Evolutionary conservation across 2,797 vertebrate species (phyloP), one percentile per base, ranked within the genome.

Genomic region (Malacoctenus gilli): DNA sequence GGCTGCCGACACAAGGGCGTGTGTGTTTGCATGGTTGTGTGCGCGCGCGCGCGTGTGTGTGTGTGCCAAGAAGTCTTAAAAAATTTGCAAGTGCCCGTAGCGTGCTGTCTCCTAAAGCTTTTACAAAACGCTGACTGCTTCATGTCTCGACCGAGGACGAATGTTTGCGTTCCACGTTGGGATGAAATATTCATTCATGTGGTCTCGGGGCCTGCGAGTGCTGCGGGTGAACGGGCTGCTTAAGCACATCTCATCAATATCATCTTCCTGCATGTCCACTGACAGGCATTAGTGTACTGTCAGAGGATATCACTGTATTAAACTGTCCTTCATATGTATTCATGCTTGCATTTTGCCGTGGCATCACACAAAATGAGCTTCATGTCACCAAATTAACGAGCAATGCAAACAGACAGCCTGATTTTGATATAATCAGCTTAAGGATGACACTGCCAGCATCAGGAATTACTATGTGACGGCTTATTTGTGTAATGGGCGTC

Each of bases 381-480:
- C 10, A 42, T 56, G 40, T 76, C 64, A 68, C 13, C 28, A 71
- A 68, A 82, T 80, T 75, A 83, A 72, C 39, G 68, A 41, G 43
- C 38, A 61, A 65, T 32, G 43, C 53, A 79, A 79, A 68, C 65
- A 79, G 75, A 78, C 79, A 67, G 61, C 63, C 49, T 59, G 51
- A 63, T 76, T 74, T 78, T 80, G 67, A 85, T 82, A 46, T 77
- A 85, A 84, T 85, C 71, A 71, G 52, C 54, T 76, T 76, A 80
- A 79, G 28, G 60, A 63, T 42, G 74, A 72, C 70, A 40, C 67
- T 79, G 80, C 70, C 79, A 81, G 69, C 25, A 74, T 59, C 35
- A 60, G 59, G 76, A 83, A 67, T 83, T 71, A 66, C 52, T 44
- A 28, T 19, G 46, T 59, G 65, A 68, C 22, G 19, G 30, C 20